A percentile compares a stretch with the other conserved stretches of the same genome.
These are phyloP conservation scores for Hyperoplus immaculatus DNA, from an alignment of 2,797 vertebrate species.

Conservation along the genomic window DNA sequence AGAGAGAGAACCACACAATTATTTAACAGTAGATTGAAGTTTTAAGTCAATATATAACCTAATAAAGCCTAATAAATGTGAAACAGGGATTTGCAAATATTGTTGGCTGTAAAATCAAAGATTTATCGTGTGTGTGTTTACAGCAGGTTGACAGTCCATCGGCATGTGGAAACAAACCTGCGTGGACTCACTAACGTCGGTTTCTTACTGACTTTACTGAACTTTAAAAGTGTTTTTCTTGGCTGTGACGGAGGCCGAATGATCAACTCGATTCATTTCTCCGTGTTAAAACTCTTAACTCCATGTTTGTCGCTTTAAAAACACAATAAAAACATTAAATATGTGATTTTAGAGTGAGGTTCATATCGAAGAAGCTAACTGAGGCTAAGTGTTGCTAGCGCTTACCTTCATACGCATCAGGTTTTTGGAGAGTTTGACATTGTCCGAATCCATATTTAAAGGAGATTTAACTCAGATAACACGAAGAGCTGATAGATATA, in stretches of 20 bases:
- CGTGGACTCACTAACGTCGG: rapidly evolving
- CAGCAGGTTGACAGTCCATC: too few relatives aligned
- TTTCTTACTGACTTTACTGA: rapidly evolving
- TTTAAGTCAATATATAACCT: too few relatives aligned
- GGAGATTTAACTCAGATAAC: too few relatives aligned
- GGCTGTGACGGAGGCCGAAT: neutral
- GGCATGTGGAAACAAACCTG: neutral
- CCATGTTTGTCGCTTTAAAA: rapidly evolving
- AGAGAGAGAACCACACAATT: too few relatives aligned
- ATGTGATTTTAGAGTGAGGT: neutral
- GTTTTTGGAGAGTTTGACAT: conserved; percentile 83
- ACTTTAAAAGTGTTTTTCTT: too few relatives aligned
- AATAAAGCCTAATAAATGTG: too few relatives aligned
- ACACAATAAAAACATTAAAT: too few relatives aligned
- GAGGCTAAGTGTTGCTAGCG: neutral
- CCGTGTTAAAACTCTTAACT: neutral
- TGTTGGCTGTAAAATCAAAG: too few relatives aligned
- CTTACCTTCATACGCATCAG: conserved; percentile 86
- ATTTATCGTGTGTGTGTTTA: too few relatives aligned
- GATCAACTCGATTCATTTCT: neutral
- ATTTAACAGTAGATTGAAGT: too few relatives aligned
- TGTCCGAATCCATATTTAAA: conserved; percentile 72
- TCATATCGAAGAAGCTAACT: neutral
- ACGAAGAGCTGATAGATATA: neutral
- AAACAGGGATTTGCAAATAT: too few relatives aligned